Evolutionary conservation across 1,140 invertebrate species (phyloP).

Genomic region (Lasioglossum albipes): DNA sequence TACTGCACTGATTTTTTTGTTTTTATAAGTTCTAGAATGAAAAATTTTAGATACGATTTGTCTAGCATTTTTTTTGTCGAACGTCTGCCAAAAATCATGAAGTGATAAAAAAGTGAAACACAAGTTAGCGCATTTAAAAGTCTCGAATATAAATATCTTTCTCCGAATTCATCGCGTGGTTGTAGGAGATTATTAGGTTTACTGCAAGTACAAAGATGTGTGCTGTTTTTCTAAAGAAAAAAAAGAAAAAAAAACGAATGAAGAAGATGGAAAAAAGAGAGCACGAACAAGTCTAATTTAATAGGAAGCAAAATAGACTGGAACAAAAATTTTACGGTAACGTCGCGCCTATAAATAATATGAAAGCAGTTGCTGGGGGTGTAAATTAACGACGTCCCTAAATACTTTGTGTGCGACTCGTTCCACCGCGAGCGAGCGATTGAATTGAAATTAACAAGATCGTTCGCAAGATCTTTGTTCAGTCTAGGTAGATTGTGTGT

Average conservation of each 20-base stretch:
- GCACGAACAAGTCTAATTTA: constrained; percentile 1
- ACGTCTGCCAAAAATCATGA: constrained; percentile 25
- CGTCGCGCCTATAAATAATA: constrained; percentile 26
- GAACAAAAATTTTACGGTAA: constrained; percentile 20
- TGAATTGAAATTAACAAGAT: constrained; percentile 39
- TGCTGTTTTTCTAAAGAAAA: constrained; percentile 45
- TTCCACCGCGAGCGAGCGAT: constrained; percentile 20
- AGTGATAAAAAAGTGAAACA: constrained; percentile 15
- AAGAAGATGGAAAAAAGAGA: not conserved
- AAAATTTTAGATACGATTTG: constrained; percentile 70
- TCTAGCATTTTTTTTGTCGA: constrained; percentile 29
- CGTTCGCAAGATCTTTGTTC: constrained; percentile 41
- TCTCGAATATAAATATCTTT: constrained; percentile 9
- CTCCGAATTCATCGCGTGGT: not conserved
- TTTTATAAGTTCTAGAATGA: constrained; percentile 56
- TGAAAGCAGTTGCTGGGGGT: constrained; percentile 41
- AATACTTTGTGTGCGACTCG: constrained; percentile 35
- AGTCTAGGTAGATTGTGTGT: constrained; percentile 36
- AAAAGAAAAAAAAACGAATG: constrained; percentile 3
- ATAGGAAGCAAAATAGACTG: constrained; percentile 27
- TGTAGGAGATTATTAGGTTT: constrained; percentile 44
- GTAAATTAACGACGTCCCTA: constrained; percentile 20
- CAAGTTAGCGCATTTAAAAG: constrained; percentile 6
- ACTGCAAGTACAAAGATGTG: constrained; percentile 52
- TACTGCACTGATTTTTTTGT: constrained; percentile 43